phyloP scores from a whole-genome alignment of 1,140 invertebrate genomes.

The Drosophila melanica region DNA sequence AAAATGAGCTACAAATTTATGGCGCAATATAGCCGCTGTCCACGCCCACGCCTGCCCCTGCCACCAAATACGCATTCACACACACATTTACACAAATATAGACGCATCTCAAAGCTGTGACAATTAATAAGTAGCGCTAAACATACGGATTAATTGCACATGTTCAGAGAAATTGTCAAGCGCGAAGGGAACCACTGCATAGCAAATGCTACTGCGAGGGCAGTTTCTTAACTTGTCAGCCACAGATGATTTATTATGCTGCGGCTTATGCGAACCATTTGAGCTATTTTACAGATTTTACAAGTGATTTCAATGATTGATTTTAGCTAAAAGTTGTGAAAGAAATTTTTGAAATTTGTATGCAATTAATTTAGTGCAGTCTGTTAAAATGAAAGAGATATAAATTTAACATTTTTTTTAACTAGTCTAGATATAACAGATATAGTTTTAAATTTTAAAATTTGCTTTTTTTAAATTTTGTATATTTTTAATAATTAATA shows the following conservation, averaged over 20 bases:
- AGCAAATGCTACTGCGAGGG: slow-evolving; percentile 30
- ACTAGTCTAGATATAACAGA: too few relatives aligned
- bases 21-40: slow-evolving; percentile 41
- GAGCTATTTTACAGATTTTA: too few relatives aligned
- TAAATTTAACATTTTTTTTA: too few relatives aligned
- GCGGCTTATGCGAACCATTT: too few relatives aligned
- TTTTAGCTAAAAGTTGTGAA: background rate
- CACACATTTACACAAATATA: background rate
- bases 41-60: slow-evolving; percentile 5
- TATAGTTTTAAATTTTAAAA: too few relatives aligned
- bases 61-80: slow-evolving; percentile 8
- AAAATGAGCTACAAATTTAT: slow-evolving; percentile 56
- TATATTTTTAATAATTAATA: too few relatives aligned
- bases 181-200: slow-evolving; percentile 12
- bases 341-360: slow-evolving; percentile 1
- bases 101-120: slow-evolving; percentile 51
- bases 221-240: slow-evolving; percentile 24
- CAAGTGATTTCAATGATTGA: too few relatives aligned
- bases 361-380: background rate
- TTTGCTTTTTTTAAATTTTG: too few relatives aligned
- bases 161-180: slow-evolving; percentile 50
- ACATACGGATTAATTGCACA: slow-evolving; percentile 81
- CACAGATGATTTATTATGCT: slow-evolving; percentile 3
- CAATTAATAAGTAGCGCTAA: slow-evolving; percentile 79
- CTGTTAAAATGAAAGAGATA: too few relatives aligned